Percentiles rank a stretch among this genome's conserved stretches.
Conservation (phyloP, 2,797 vertebrate genomes). For the Darevskia nairensis region DNA sequence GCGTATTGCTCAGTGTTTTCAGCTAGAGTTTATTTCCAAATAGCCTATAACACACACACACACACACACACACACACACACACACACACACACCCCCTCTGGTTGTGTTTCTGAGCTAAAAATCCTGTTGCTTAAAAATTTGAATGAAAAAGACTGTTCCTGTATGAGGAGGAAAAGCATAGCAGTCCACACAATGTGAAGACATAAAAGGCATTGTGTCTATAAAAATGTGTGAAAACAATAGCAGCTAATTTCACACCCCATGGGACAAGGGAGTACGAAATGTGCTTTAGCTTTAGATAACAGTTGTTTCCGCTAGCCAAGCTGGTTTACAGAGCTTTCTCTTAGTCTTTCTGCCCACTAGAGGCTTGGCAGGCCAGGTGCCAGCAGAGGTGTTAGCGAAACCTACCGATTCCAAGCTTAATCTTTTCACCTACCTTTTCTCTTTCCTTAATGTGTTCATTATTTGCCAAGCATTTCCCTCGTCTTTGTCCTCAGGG, state of each 20-base stretch:
- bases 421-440: conserved; percentile 87
- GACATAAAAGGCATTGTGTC: conserved; percentile 82
- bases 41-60: background rate
- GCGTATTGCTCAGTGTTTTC: conserved; percentile 46
- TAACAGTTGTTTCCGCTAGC: conserved; percentile 76
- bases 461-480: conserved; percentile 93
- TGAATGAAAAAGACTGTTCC: conserved; percentile 68
- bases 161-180: conserved; percentile 68
- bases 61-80: background rate
- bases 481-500: conserved; percentile 87
- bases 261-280: conserved; percentile 76
- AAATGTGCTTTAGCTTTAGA: conserved; percentile 81
- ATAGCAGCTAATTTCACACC: conserved; percentile 84
- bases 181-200: conserved; percentile 72
- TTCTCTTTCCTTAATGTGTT: conserved; percentile 90
- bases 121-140: conserved; percentile 76
- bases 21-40: conserved; percentile 47
- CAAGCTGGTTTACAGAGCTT: conserved; percentile 76
- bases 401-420: conserved; percentile 82
- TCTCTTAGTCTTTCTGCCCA: conserved; percentile 69
- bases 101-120: conserved; percentile 55
- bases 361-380: conserved; percentile 79
- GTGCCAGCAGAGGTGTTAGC: conserved; percentile 83
- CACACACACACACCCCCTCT: background rate
- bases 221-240: conserved; percentile 80